A percentile compares a stretch with the other conserved stretches of the same genome.
Evolutionary conservation across 2,888 invertebrate species (phyloP).

Genomic region (Melipona bicolor): DNA sequence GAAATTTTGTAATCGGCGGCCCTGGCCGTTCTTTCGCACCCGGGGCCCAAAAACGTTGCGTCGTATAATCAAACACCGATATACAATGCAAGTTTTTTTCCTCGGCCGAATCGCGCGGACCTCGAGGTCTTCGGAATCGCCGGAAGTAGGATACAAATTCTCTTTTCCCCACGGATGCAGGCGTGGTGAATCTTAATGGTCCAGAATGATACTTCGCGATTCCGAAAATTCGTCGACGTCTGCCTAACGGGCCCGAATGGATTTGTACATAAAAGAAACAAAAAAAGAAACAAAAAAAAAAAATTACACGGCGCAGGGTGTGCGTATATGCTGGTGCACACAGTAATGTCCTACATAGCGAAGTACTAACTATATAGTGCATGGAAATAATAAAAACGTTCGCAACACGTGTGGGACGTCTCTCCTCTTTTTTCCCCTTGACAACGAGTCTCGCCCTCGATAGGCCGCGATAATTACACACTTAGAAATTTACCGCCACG

Average conservation of each 20-base stretch:
- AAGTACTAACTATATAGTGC: constrained; percentile 71
- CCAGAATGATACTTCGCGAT: constrained; percentile 36
- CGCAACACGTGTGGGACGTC: constrained; percentile 61
- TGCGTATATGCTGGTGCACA: constrained; percentile 74
- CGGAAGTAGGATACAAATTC: constrained; percentile 19
- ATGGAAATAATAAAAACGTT: constrained; percentile 70
- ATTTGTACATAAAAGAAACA: constrained; percentile 66
- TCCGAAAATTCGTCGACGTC: constrained; percentile 50
- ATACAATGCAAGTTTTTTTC: constrained; percentile 76
- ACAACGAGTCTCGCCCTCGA: constrained; percentile 66
- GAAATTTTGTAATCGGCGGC: constrained; percentile 77
- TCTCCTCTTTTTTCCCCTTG: constrained; percentile 67
- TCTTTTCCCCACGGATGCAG: not conserved
- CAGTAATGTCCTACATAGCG: constrained; percentile 73
- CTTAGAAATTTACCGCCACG: constrained; percentile 21
- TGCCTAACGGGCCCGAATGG: constrained; percentile 43
- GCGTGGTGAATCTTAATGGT: not conserved
- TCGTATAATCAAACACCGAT: constrained; percentile 83
- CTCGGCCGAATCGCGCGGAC: constrained; percentile 65
- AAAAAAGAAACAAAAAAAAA: not conserved
- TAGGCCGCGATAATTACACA: constrained; percentile 31
- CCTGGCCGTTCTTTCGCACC: constrained; percentile 74
- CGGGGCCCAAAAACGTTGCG: constrained; percentile 79
- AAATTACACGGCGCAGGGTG: constrained; percentile 73
- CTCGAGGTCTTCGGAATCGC: constrained; percentile 56